Evolutionary conservation across 2,888 invertebrate species (phyloP), one percentile per base, ranked within the genome.

Genomic region (Tipula helvola): DNA sequence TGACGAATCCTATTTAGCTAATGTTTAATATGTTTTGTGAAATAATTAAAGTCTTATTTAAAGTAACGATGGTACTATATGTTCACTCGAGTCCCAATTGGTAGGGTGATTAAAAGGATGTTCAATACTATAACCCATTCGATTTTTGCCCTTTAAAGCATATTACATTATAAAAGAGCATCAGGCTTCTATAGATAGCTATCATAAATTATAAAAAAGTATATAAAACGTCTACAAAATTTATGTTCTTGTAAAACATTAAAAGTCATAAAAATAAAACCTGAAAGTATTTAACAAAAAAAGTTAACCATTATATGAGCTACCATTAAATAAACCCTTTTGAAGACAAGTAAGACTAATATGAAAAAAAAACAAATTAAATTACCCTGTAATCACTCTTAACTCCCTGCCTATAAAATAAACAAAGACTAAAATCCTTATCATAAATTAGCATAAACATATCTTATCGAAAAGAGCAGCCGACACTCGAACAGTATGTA

Each of bases 331-430:
- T 28, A 28, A 18, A 71, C 71, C 71, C 71, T 71, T 71, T 71
- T 10, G 28, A 12, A 71, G 28, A 28, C 71, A 71, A 28, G 3
- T 10, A 71, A 8, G 71, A 71, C 28, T 71, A 28, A 71, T 10
- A 28, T 71, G 10, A 3, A 52, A n/a, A 28, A 39, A 84, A 84
- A 39, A 39, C 36, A 84, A 84, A 39, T 84, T 84, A 39, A 41
- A 84, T 71, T 84, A 84, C 84, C 84, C 84, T 39, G 84, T 84
- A 84, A 84, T 84, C 84, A 84, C 84, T 39, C 84, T 84, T 84
- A 84, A 84, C 71, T 71, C 28, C 28, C 71, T 71, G 71, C 28
- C 71, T 71, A 71, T 71, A 71, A 71, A 71, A 71, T 71, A 71
- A 84, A 84, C 84, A 84, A 84, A 84, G 41, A 39, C 84, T 39